phyloP scores from a whole-genome alignment of 2,113 vertebrate genomes.

The Empidonax alnorum region DNA sequence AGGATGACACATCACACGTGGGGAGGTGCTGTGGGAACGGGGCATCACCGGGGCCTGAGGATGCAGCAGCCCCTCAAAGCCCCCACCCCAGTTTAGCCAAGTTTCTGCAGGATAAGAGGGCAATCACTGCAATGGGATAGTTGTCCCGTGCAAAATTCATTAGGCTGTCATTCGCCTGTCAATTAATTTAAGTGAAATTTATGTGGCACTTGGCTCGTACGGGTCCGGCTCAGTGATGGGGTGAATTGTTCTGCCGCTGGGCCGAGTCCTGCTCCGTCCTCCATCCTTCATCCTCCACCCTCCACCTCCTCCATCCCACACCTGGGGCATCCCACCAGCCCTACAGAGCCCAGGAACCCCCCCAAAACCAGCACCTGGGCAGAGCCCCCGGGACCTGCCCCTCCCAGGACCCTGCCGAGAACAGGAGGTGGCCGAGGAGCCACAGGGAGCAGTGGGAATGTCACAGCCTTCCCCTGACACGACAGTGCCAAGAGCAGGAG shows the following conservation, averaged over 20 bases:
- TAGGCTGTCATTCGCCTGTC: accelerated
- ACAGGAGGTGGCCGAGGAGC: too few species aligned
- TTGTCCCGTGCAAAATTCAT: not conserved
- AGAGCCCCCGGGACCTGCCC: not conserved
- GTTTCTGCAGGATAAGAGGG: not conserved
- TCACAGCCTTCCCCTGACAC: too few species aligned
- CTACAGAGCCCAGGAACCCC: not conserved
- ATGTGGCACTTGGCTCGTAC: accelerated
- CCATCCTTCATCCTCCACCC: not conserved
- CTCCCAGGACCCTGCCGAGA: accelerated
- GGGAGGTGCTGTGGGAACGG: not conserved
- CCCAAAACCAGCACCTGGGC: accelerated
- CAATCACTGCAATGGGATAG: not conserved
- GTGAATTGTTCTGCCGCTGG: accelerated
- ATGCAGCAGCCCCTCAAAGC: not conserved
- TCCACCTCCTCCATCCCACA: not conserved
- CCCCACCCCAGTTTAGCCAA: accelerated
- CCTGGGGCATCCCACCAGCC: not conserved
- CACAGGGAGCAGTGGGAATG: too few species aligned
- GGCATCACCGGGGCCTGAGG: not conserved
- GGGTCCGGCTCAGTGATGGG: not conserved
- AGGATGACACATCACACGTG: accelerated
- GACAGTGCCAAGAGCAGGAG: not conserved
- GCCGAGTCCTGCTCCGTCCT: not conserved
- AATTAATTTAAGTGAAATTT: not conserved